These are phyloP conservation scores for Drosophila sulfurigaster DNA, from an alignment of 1,140 invertebrate genomes.

Conservation along the genomic window DNA sequence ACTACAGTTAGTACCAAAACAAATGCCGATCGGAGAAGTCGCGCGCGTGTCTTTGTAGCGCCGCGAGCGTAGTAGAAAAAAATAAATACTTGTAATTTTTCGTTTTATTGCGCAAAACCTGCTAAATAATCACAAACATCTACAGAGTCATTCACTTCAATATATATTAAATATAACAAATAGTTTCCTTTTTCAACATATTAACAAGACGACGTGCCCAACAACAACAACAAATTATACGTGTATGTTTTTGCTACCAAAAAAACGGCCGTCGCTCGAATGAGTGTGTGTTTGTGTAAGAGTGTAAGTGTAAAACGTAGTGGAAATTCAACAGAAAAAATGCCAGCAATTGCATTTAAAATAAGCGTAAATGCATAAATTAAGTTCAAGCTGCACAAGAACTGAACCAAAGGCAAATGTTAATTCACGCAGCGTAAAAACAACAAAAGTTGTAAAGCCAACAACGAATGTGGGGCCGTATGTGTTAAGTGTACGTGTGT, in stretches of 20 bases:
- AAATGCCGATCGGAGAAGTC: conserved; percentile 51
- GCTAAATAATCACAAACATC: conserved; percentile 32
- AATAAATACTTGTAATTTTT: conserved; percentile 28
- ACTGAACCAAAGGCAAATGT: conserved; percentile 50
- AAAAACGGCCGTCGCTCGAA: conserved; percentile 17
- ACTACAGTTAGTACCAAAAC: conserved; percentile 58
- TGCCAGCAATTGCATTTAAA: conserved; percentile 35
- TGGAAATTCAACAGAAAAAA: conserved; percentile 23
- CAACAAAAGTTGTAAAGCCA: conserved; percentile 42
- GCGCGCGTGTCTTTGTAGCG: conserved; percentile 50
- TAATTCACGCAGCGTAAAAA: conserved; percentile 49
- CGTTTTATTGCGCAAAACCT: conserved; percentile 32
- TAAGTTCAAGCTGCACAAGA: conserved; percentile 37
- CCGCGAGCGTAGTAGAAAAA: conserved; percentile 51
- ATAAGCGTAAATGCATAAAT: conserved; percentile 46
- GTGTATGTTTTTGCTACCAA: conserved; percentile 37
- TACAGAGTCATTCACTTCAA: conserved; percentile 27
- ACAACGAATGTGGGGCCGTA: conserved; percentile 34
- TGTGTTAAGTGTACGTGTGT: conserved; percentile 15
- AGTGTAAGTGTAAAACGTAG: conserved; percentile 36
- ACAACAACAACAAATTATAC: not conserved
- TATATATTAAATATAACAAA: conserved; percentile 4
- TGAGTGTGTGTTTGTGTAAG: conserved; percentile 28
- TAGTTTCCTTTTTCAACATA: conserved; percentile 3
- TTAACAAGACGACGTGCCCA: conserved; percentile 7